Evolutionary conservation across 2,113 vertebrate genomes (phyloP), one percentile per base, ranked within the genome.

Genomic region (Bothrops jararaca): DNA sequence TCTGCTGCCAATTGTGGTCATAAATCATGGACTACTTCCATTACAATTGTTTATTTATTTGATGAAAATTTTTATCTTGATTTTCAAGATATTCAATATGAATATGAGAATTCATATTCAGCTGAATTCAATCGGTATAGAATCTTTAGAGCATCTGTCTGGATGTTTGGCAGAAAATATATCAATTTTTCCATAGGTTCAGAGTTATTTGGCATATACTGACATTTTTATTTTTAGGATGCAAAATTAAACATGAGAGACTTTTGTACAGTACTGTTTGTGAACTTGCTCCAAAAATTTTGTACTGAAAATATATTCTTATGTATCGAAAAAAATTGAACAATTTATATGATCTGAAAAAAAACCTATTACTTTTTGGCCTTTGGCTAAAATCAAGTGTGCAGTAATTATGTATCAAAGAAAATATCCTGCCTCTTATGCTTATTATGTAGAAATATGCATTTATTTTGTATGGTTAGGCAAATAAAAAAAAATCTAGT

Each of bases 381-480:
- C 29, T 69, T 69, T 18, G 12, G 64, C 64, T 69, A 69, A 69
- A 69, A 69, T 69, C 64, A 69, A 69, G 29, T 69, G 29, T 69
- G 13, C 64, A 69, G 64, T 80, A 80, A 80, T 94, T 94, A 92
- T 60, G 29, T 92, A 64, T 88, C 89, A 95, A 92, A 91, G 85
- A 91, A 95, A 94, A 90, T 74, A 92, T 91, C 94, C 88, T 90
- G 90, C 88, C 95, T 96, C 53, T n/a, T 0, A 1, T 93, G 90
- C 56, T 86, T 86, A 93, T 53, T 88, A 88, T 90, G 57, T 53
- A 57, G 24, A 74, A 56, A 56, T 92, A 94, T 86, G 93, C 90
- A 93, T 13, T 91, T n/a, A 94, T 7, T 2, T 88, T 52, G n/a
- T 29, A 88, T 53, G 39, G 93, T 93, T 91, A 8, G 69, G 90